phyloP scores from a whole-genome alignment of 2,797 vertebrate species.

The Danio albolineatus region DNA sequence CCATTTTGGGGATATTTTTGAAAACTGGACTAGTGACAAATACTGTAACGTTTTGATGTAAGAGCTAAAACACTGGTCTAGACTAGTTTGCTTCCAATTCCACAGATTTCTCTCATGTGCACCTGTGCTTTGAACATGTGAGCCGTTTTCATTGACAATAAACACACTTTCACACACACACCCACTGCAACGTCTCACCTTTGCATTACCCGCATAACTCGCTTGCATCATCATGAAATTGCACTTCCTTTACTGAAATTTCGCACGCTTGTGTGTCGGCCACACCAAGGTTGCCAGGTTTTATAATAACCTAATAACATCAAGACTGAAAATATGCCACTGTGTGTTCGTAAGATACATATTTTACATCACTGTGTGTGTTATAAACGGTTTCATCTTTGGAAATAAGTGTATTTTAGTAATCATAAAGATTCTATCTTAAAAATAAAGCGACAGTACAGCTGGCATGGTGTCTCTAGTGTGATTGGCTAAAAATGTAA shows the following conservation, averaged over 20 bases:
- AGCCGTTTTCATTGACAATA: slow-evolving; percentile 9
- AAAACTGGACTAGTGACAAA: slow-evolving; percentile 61
- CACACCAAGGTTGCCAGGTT: too few species aligned
- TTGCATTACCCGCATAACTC: slow-evolving; percentile 3
- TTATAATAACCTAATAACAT: too few species aligned
- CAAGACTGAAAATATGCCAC: too few species aligned
- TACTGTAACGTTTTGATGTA: slow-evolving; percentile 65
- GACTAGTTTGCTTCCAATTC: slow-evolving; percentile 57
- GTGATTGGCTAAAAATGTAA: too few species aligned
- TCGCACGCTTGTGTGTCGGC: background rate
- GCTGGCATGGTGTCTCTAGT: too few species aligned
- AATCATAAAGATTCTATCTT: too few species aligned
- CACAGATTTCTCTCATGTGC: slow-evolving; percentile 59
- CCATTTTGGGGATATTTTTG: slow-evolving; percentile 66
- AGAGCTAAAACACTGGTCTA: slow-evolving; percentile 73
- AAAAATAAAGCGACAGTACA: too few species aligned
- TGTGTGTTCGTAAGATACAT: too few species aligned
- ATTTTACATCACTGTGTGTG: too few species aligned
- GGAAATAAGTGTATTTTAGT: too few species aligned
- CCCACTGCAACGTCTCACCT: background rate
- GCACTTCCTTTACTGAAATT: slow-evolving; percentile 22
- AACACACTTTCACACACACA: slow-evolving; percentile 13
- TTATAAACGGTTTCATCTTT: too few species aligned
- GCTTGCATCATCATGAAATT: slow-evolving; percentile 35
- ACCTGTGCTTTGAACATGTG: slow-evolving; percentile 75